phyloP scores from a whole-genome alignment of 2,888 invertebrate genomes.

The Schizaphis graminum region DNA sequence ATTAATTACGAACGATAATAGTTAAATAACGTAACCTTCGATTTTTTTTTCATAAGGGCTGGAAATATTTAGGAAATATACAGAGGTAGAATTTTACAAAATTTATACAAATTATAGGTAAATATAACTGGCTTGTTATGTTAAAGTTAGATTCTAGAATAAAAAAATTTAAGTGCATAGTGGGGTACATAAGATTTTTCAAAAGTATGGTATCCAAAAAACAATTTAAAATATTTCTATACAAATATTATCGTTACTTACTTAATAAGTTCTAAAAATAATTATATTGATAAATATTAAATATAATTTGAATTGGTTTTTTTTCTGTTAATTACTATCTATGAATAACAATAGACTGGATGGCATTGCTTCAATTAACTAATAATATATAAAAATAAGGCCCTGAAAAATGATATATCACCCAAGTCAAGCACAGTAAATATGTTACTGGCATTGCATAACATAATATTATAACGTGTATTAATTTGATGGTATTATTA shows the following conservation, averaged over 20 bases:
- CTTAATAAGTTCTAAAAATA: neutral
- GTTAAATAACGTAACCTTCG: neutral
- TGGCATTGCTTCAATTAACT: neutral
- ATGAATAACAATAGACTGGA: neutral
- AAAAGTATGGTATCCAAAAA: neutral
- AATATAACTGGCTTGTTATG: neutral
- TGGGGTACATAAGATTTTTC: neutral
- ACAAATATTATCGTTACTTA: neutral
- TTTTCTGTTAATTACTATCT: neutral
- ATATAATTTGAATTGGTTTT: neutral
- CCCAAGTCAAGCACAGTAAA: neutral
- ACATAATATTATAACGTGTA: neutral
- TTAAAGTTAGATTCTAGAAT: neutral
- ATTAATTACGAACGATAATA: neutral
- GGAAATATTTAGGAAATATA: neutral
- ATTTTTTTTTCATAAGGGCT: neutral
- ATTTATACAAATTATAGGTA: no score
- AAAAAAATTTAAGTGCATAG: neutral
- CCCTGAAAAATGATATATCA: no score
- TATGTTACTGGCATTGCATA: neutral
- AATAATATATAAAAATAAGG: neutral
- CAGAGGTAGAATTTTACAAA: neutral
- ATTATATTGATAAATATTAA: neutral
- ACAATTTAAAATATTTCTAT: neutral
- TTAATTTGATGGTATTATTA: neutral